Percentiles rank a stretch among this genome's conserved stretches.
Conservation (phyloP, 2,113 vertebrate species). For the Salvelinus sp. region DNA sequence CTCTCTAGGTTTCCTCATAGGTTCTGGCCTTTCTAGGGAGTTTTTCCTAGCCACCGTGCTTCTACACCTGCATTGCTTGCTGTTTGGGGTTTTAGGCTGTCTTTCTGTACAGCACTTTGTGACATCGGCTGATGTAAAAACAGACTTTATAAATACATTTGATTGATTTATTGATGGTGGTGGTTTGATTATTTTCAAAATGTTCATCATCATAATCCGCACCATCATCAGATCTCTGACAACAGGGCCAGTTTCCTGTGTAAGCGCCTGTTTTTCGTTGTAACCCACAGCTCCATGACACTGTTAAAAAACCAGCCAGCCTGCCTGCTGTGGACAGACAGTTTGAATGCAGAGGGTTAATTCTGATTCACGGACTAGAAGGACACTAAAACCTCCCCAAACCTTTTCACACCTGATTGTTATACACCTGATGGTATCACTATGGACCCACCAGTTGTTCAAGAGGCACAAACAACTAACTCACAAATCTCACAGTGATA, state of each 20-base stretch:
- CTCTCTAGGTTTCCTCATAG: no score
- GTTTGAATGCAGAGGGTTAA: neutral
- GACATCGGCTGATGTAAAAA: no score
- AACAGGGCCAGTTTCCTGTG: neutral
- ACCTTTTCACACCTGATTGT: conserved; percentile 10
- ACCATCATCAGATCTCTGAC: neutral
- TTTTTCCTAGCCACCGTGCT: no score
- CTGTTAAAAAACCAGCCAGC: neutral
- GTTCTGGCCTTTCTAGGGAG: no score
- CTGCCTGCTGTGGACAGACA: neutral
- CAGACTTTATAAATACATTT: no score
- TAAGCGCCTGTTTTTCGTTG: neutral
- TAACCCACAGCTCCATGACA: neutral
- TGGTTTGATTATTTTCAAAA: no score
- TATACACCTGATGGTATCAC: neutral
- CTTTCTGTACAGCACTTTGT: no score
- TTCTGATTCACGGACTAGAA: neutral
- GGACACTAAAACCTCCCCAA: neutral
- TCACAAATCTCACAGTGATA: neutral
- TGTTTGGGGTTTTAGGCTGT: no score
- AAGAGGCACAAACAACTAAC: neutral
- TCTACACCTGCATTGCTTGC: no score
- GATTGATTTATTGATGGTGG: no score
- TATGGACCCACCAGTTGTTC: neutral
- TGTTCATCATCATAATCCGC: no score